Evolutionary conservation across 1,140 invertebrate genomes (phyloP).

Genomic region (Nasonia vitripennis): DNA sequence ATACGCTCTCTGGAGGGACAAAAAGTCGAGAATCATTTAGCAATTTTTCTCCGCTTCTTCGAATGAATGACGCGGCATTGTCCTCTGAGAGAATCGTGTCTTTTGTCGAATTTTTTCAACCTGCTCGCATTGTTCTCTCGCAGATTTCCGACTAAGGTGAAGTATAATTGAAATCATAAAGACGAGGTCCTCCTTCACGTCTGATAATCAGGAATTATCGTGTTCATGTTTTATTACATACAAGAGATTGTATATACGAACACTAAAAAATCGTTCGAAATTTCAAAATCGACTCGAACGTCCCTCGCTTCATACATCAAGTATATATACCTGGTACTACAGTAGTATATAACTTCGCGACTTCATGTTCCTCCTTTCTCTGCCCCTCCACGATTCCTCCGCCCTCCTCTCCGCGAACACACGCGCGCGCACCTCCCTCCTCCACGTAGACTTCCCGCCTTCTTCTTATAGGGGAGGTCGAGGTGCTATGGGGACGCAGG

Average conservation of each 20-base stretch:
- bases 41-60: slow-evolving; percentile 21
- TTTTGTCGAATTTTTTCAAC: neutral
- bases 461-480: slow-evolving; percentile 24
- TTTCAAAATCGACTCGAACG: no score
- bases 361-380: slow-evolving; percentile 27
- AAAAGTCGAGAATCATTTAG: slow-evolving; percentile 37
- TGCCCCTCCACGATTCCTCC: slow-evolving; percentile 19
- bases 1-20: neutral
- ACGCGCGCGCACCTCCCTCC: slow-evolving; percentile 27
- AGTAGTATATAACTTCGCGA: neutral
- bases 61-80: neutral
- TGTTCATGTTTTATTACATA: no score
- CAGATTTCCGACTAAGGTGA: no score
- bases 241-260: no score
- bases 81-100: slow-evolving; percentile 3
- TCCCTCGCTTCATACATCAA: neutral
- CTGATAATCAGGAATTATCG: no score
- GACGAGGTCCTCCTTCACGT: no score
- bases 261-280: no score
- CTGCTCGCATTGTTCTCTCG: no score
- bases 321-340: neutral
- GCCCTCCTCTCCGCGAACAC: neutral
- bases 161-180: no score
- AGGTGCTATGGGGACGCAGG: neutral
- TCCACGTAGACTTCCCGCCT: slow-evolving; percentile 40